Base-by-base conservation (phyloP, 2,797 vertebrate genomes). In the Tapirus indicus region DNA sequence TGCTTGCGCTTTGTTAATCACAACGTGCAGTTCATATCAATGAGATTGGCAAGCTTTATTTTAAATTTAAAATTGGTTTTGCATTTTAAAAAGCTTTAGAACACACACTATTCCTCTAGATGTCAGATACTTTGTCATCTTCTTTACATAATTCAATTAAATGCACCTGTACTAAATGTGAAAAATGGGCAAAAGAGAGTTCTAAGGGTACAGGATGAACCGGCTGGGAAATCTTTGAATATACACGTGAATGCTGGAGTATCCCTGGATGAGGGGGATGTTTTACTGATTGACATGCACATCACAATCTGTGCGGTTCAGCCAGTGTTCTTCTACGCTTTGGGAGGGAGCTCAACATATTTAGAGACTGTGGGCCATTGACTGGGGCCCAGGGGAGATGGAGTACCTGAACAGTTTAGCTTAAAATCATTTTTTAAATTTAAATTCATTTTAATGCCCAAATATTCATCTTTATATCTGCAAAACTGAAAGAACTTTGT, bases 111-210 rank as follows among this genome's bases (percentile, higher is more conserved):
- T 93, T 91, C 29, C 29, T 97, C 58, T 89, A 72, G 58, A 75
- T 87, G 9, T 78, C 79, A n/a, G 52, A 92, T 18, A 94, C 44
- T 38, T 44, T 93, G 52, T 60, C 91, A 79, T 93, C 35, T 29
- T 86, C 18, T 62, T 96, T 89, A 87, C 60, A 72, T 90, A 88
- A 93, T 95, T 95, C 94, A 95, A 75, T 92, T 89, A 95, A 89
- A 85, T 89, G 20, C n/a, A 91, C 25, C 35, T 96, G 32, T 84
- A 58, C 10, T 83, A 83, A 95, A 93, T 52, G 27, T 93, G 91
- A 97, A 96, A 96, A 75, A 49, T 3, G 2, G 41, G 16, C 27
- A 79, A 62, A 72, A 83, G 72, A 66, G 62, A 20, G 7, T 84
- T 85, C 29, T 38, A 88, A 87, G 23, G 5, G 7, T 71, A 75